Conservation (phyloP, 1,140 invertebrate genomes). For the Drosophila grimshawi region DNA sequence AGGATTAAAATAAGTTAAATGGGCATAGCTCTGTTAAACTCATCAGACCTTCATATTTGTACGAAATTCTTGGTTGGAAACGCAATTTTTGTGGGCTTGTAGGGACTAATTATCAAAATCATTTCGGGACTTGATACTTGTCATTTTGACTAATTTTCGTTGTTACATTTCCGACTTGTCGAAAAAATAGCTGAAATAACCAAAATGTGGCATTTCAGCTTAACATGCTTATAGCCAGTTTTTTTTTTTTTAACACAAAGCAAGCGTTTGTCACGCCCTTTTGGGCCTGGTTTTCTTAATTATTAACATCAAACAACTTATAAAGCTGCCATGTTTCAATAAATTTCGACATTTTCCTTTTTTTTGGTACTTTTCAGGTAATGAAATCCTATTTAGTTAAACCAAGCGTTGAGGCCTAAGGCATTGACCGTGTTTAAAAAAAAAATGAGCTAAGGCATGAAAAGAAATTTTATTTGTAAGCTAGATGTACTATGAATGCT, state of each 20-base stretch:
- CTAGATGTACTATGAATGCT: not conserved
- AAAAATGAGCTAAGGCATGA: not conserved
- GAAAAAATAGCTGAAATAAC: conserved; percentile 13
- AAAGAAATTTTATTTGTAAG: not conserved
- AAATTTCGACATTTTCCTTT: conserved; percentile 45
- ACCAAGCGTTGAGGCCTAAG: conserved; percentile 4
- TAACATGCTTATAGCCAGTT: conserved; percentile 54
- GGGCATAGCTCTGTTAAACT: no score
- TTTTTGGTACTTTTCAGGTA: conserved; percentile 44
- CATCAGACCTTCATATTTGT: no score
- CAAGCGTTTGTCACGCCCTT: conserved; percentile 14
- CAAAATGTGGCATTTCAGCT: conserved; percentile 38
- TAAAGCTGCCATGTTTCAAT: conserved; percentile 15
- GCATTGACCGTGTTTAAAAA: not conserved
- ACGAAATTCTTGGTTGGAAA: no score
- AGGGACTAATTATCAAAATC: no score
- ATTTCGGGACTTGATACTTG: not conserved
- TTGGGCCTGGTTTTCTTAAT: conserved; percentile 52
- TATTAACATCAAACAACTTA: conserved; percentile 70
- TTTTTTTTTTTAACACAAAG: conserved; percentile 39
- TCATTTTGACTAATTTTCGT: conserved; percentile 59
- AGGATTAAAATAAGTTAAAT: no score
- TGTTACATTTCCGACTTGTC: conserved; percentile 35
- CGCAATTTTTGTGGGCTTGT: no score
- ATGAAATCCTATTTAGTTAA: conserved; percentile 60